Evolutionary conservation across 2,888 invertebrate genomes (phyloP), one percentile per base, ranked within the genome.

Genomic region (Ornithoptera alexandrae): DNA sequence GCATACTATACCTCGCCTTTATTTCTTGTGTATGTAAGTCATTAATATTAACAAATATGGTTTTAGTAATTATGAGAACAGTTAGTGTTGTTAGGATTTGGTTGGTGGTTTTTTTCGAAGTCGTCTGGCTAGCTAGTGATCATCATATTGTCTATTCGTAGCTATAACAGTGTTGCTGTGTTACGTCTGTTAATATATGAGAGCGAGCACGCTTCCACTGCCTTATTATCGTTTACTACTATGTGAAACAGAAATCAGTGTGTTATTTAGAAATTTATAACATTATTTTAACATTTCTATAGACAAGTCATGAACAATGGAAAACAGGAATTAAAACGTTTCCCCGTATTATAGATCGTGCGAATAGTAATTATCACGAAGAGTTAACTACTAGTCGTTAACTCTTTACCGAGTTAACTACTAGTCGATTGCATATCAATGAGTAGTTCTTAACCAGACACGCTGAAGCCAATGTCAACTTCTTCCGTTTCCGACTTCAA

Each of bases 301-400:
- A 15, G 20, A 39, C 46, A 59, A 18, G 3, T 69, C 17, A 30
- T 56, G 53, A 56, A 63, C 70, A 60, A 67, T 70, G 70, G 67
- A 70, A 70, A 64, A 67, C 64, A 24, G 59, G 20, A 30, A 53
- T 53, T 63, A 67, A 42, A 70, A 70, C 67, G 61, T 67, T 70
- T 70, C 70, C 61, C 46, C 67, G 63, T 70, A 70, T 70, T 70
- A 63, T 70, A 42, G 53, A 56, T 70, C 67, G 70, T 70, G 70
- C 60, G 70, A 70, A 67, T 67, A 58, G 66, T 39, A 66, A 70
- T 70, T 62, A 70, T 50, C 50, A n/a, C 46, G 61, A 62, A 62
- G 66, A 58, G 70, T 70, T 60, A 67, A 67, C 24, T 24, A 24
- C 24, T 22, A 22, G 22, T 22, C 22, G 22, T 22, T 22, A 22